phyloP scores from a whole-genome alignment of 1,140 invertebrate genomes.

The Akabosia matsudoensis region DNA sequence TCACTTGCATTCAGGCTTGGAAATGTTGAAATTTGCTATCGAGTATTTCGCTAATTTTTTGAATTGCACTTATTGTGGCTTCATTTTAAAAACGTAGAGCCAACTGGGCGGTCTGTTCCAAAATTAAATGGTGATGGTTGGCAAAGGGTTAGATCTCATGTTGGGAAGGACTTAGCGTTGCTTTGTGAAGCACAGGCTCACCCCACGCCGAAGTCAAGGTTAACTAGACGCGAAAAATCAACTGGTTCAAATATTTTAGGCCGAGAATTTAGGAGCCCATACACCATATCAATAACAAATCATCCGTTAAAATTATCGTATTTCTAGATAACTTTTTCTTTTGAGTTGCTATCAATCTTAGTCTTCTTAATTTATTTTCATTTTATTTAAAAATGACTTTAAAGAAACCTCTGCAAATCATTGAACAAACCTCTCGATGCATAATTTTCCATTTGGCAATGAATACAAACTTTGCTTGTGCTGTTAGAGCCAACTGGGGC shows the following conservation, averaged over 20 bases:
- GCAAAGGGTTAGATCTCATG: conserved; percentile 38
- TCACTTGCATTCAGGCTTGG: no score
- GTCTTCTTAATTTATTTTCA: no score
- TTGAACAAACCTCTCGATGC: neutral
- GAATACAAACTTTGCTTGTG: no score
- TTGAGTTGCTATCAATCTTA: no score
- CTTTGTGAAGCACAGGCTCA: conserved; percentile 54
- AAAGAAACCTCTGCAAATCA: neutral
- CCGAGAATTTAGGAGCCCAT: no score
- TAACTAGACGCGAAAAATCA: conserved; percentile 7
- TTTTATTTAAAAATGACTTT: no score
- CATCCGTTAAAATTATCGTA: no score
- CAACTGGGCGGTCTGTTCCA: conserved; percentile 31
- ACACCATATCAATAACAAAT: no score
- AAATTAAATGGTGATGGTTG: conserved; percentile 45
- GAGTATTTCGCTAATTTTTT: no score
- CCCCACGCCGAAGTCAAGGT: conserved; percentile 51
- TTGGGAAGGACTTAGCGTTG: conserved; percentile 48
- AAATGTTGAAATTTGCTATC: no score
- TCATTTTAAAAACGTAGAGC: no score
- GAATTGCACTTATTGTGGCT: neutral
- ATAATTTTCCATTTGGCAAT: neutral
- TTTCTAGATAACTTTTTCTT: no score
- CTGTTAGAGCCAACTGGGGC: conserved; percentile 57
- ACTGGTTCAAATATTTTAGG: neutral